Conservation (phyloP, 2,888 invertebrate genomes). For the Epicampocera succincta region DNA sequence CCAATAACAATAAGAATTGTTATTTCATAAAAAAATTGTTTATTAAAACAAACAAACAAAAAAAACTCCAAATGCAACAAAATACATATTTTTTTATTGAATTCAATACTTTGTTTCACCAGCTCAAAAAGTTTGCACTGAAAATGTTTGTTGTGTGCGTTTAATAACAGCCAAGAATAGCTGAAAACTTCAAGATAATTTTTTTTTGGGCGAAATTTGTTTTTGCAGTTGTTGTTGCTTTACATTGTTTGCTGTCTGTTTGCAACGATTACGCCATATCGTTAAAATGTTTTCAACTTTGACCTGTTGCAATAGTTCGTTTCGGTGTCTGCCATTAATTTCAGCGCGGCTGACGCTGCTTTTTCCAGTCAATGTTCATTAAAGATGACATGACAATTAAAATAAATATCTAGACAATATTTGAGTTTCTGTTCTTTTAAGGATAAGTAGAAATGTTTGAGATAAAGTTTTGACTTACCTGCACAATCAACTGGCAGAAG, state of each 20-base stretch:
- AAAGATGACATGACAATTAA: constrained; percentile 55
- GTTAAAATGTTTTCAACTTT: constrained; percentile 61
- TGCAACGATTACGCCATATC: constrained; percentile 46
- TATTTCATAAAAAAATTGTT: constrained; percentile 54
- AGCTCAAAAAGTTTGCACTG: constrained; percentile 18
- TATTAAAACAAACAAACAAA: constrained; percentile 21
- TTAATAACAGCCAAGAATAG: constrained; percentile 30
- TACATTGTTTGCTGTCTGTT: constrained; percentile 21
- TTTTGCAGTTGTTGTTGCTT: neutral
- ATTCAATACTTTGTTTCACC: constrained; percentile 1
- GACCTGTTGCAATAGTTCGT: constrained; percentile 51
- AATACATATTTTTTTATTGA: constrained; percentile 30
- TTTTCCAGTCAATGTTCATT: constrained; percentile 39
- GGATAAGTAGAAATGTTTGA: neutral
- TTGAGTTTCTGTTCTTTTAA: neutral
- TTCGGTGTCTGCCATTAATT: constrained; percentile 10
- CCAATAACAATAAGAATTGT: constrained; percentile 64
- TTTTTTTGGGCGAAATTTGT: constrained; percentile 13
- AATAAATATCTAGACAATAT: constrained; percentile 28
- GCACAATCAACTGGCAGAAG: too few species aligned
- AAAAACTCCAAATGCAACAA: constrained; percentile 11
- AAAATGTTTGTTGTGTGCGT: constrained; percentile 52
- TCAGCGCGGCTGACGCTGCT: constrained; percentile 17
- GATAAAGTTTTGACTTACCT: too few species aligned
- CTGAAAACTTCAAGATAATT: constrained; percentile 27